These are phyloP conservation scores for Hoplostethus mediterraneus DNA, from an alignment of 2,797 vertebrate genomes.

Conservation along the genomic window DNA sequence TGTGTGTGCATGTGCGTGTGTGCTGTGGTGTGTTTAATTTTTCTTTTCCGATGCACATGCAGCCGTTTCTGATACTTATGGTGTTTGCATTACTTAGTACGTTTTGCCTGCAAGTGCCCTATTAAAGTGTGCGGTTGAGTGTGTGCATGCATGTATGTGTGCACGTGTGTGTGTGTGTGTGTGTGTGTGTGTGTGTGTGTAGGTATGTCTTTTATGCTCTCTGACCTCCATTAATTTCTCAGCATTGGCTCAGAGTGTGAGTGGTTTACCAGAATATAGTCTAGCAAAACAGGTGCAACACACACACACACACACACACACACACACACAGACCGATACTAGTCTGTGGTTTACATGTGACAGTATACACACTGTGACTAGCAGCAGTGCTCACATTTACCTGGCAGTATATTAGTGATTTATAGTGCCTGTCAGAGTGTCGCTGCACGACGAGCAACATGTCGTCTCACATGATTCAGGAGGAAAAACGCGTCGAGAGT, in stretches of 20 bases:
- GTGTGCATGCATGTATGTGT: background rate
- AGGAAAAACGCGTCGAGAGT: no score
- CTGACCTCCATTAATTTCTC: conserved; percentile 79
- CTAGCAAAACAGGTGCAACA: conserved; percentile 60
- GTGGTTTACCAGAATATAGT: conserved; percentile 80
- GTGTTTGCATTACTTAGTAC: background rate
- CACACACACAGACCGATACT: conserved; percentile 29
- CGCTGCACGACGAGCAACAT: no score
- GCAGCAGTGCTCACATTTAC: conserved; percentile 2
- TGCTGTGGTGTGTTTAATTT: background rate
- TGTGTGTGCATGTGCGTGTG: background rate
- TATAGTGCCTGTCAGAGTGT: background rate
- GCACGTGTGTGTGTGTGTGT: background rate
- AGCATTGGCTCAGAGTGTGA: conserved; percentile 67
- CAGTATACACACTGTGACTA: conserved; percentile 22
- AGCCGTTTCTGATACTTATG: conserved; percentile 4
- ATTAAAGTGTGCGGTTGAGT: conserved; percentile 7
- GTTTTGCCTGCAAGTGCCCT: conserved; percentile 28
- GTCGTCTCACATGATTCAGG: no score
- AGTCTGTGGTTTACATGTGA: conserved; percentile 63
- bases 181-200: conserved; percentile 7
- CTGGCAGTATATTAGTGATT: background rate
- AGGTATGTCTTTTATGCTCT: conserved; percentile 33
- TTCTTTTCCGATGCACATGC: background rate
- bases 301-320: conserved; percentile 26